Evolutionary conservation across 2,888 invertebrate genomes (phyloP).

Genomic region (Mamestra brassicae): DNA sequence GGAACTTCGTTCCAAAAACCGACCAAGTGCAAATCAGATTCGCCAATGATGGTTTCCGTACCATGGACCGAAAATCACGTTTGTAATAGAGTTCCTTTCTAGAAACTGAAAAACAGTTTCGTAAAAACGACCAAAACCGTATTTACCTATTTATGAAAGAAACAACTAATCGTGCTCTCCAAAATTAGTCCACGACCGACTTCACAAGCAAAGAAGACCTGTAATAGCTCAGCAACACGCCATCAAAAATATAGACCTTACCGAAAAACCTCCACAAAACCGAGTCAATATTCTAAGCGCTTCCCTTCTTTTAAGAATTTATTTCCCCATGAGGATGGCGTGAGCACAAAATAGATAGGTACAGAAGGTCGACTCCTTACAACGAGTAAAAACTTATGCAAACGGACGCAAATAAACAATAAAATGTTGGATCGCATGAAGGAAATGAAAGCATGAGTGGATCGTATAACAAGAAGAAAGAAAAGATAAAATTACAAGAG

Average conservation of each 20-base stretch:
- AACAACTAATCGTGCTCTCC: slow-evolving; percentile 3
- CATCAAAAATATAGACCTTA: slow-evolving; percentile 34
- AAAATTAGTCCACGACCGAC: slow-evolving; percentile 35
- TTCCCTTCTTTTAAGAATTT: slow-evolving; percentile 42
- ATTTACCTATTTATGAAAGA: background rate
- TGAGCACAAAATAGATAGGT: background rate
- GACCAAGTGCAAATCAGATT: too few species aligned
- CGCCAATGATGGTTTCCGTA: too few species aligned
- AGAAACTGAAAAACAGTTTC: background rate
- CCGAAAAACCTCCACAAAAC: slow-evolving; percentile 14
- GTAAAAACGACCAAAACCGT: background rate
- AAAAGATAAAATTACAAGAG: too few species aligned
- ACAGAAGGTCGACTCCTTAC: background rate
- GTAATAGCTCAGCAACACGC: slow-evolving; percentile 43
- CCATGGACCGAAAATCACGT: too few species aligned
- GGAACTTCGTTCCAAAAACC: too few species aligned
- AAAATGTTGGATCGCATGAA: too few species aligned
- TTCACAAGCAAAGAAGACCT: slow-evolving; percentile 14
- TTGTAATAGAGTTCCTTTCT: too few species aligned
- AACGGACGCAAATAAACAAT: too few species aligned
- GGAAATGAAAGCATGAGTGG: too few species aligned
- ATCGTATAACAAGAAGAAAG: too few species aligned
- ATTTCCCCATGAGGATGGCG: slow-evolving; percentile 48
- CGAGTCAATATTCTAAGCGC: slow-evolving; percentile 43
- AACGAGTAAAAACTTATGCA: background rate